These are phyloP conservation scores for Enteromius viviparus DNA, from an alignment of 2,797 vertebrate species.

Conservation along the genomic window DNA sequence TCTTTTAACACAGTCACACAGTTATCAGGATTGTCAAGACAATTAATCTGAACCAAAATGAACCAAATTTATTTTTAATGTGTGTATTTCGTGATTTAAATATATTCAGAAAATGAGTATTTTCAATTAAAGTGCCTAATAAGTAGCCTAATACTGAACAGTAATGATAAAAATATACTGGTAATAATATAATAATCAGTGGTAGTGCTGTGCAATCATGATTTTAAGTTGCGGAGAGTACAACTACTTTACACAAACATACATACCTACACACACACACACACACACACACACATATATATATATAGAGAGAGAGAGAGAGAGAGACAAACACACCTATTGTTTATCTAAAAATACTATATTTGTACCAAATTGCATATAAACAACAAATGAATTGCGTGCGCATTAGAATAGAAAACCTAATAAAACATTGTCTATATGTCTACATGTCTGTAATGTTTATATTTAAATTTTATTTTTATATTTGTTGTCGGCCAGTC, in stretches of 20 bases:
- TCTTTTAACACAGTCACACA: background rate
- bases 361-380: background rate
- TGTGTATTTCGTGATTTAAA: background rate
- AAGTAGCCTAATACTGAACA: background rate
- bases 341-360: background rate
- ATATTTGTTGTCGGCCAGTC: background rate
- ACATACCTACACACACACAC: background rate
- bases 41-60: background rate
- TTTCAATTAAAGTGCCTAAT: background rate
- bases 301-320: no score
- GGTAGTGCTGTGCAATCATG: background rate
- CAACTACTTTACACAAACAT: background rate
- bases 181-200: background rate
- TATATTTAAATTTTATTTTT: background rate
- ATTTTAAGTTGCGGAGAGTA: background rate
- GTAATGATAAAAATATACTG: background rate
- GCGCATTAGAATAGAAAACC: background rate
- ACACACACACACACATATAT: no score
- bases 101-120: background rate
- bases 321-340: background rate
- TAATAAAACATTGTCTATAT: background rate
- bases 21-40: background rate
- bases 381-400: background rate
- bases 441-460: background rate
- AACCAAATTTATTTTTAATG: no score